Evolutionary conservation across 2,797 vertebrate species (phyloP).

Genomic region (Channallabes apus): DNA sequence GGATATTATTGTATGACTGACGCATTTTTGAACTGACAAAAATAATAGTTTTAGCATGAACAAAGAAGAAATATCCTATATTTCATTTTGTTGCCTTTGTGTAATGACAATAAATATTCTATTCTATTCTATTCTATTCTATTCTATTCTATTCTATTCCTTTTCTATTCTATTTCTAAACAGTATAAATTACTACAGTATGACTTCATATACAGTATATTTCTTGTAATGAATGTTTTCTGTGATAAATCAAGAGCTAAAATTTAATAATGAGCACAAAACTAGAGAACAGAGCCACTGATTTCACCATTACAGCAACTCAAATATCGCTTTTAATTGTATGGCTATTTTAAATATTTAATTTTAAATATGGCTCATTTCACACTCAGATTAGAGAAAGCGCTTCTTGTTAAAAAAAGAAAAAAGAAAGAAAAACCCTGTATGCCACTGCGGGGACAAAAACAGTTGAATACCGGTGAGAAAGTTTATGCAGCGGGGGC

Average conservation of each 20-base stretch:
- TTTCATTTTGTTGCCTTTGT: background rate
- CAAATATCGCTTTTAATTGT: background rate
- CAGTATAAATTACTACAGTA: background rate
- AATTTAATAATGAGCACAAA: background rate
- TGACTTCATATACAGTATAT: background rate
- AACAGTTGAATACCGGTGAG: slow-evolving; percentile 30
- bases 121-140: too few species aligned
- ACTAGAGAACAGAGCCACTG: background rate
- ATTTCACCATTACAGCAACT: background rate
- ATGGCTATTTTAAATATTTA: too few species aligned
- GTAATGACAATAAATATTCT: too few species aligned
- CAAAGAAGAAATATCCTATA: background rate
- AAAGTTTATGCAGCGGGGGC: slow-evolving; percentile 35
- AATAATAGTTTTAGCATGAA: background rate
- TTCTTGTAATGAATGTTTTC: background rate
- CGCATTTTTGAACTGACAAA: background rate
- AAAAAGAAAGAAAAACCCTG: background rate
- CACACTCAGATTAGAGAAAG: background rate
- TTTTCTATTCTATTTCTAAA: background rate
- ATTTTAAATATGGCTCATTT: background rate
- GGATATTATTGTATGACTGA: background rate
- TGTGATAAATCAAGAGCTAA: background rate
- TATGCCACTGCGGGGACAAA: background rate
- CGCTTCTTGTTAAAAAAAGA: background rate
- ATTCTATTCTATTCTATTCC: too few species aligned